Conservation (phyloP, 2,797 vertebrate species). For the Coregonus sp. region DNA sequence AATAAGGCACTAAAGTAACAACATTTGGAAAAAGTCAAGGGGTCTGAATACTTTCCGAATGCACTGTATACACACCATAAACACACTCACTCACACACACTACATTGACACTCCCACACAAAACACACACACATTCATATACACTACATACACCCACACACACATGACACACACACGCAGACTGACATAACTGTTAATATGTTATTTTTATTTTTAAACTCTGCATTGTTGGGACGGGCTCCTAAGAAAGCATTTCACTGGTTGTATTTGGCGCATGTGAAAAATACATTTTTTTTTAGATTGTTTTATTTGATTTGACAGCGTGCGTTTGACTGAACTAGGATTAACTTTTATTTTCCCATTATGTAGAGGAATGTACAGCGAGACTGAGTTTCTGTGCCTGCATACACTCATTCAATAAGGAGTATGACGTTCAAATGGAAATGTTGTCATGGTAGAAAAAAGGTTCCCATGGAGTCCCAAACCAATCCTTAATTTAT, state of each 20-base stretch:
- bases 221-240: no score
- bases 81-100: slow-evolving; percentile 40
- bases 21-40: no score
- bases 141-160: slow-evolving; percentile 18
- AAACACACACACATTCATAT: slow-evolving; percentile 38
- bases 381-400: background rate
- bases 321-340: no score
- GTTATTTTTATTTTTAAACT: no score
- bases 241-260: no score
- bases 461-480: background rate
- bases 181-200: slow-evolving; percentile 8
- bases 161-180: slow-evolving; percentile 32
- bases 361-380: background rate
- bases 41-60: no score
- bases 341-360: no score
- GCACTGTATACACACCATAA: slow-evolving; percentile 8
- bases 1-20: no score
- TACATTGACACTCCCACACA: slow-evolving; percentile 13
- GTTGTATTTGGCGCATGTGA: no score
- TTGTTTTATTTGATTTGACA: no score
- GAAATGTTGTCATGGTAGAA: no score
- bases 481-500: background rate
- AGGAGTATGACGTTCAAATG: background rate
- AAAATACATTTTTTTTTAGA: no score
- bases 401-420: background rate